Base-by-base conservation (phyloP, 2,888 invertebrate species). In the Lochmaea capreae region DNA sequence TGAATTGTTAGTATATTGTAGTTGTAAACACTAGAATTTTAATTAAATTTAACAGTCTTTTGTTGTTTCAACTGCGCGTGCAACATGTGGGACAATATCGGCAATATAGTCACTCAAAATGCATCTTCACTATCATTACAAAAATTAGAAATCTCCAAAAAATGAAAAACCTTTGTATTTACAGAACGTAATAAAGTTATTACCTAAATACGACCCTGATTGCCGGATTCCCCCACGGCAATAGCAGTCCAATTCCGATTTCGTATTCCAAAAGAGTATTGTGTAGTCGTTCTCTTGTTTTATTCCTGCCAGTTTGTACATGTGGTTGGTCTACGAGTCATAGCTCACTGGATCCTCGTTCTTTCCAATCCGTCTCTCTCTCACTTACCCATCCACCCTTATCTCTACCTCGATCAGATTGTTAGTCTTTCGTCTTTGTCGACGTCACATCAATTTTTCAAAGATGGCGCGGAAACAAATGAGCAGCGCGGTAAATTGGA, bases 361-460 rank as follows among this genome's bases (percentile, higher is more conserved):
- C 77, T 75, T 39, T 61, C 54, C 69, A 57, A 70, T 71, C 67
- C 67, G 52, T 76, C 75, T 76, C 67, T 66, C 66, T 76, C 72
- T 39, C 57, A 14, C 66, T 52, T 67, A 57, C 67, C 33, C 65
- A 78, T 78, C 82, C 81, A 81, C 82, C 83, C 83, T 82, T 82
- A 83, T 83, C 84, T 81, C 82, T 77, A 78, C 79, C 84, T 78
- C 83, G 81, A 82, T 84, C 84, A 83, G 86, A 86, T 87, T 85
- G 85, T 85, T 82, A 81, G 84, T 85, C 83, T 86, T 86, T 85
- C 84, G 85, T 86, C 87, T 86, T 83, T 86, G 87, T 87, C 87
- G 86, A 84, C 87, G 87, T 87, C 87, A 84, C 87, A 87, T 87
- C 87, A 87, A 87, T 87, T 86, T 87, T 87, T 87, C 87, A 87